Percentiles rank a stretch among this genome's conserved stretches.
These are phyloP conservation scores for Ia io DNA, from an alignment of 2,113 vertebrate genomes.

Conservation along the genomic window DNA sequence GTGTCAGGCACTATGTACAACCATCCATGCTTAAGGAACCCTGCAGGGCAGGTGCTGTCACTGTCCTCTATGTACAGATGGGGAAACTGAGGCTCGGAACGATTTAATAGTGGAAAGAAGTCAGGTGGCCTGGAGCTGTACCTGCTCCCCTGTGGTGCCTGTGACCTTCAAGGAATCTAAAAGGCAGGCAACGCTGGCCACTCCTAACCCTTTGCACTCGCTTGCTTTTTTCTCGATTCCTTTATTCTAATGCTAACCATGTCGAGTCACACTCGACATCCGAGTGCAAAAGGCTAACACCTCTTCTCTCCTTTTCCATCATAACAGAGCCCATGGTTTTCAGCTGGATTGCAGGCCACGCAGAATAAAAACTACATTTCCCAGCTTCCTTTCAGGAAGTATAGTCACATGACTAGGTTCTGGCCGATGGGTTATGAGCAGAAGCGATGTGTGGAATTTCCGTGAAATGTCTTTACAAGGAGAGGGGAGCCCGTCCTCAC, in stretches of 20 bases:
- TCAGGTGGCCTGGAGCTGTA: not conserved
- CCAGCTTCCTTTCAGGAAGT: not conserved
- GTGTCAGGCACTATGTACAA: not conserved
- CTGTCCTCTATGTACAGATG: not conserved
- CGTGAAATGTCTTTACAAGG: not conserved
- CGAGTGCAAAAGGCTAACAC: too few species aligned
- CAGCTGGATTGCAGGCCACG: not conserved
- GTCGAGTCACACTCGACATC: too few species aligned
- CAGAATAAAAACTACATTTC: not conserved
- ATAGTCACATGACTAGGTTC: not conserved
- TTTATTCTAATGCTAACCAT: too few species aligned
- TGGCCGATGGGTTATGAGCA: not conserved
- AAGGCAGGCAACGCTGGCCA: not conserved
- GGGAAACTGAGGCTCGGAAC: not conserved
- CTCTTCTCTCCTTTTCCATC: not conserved
- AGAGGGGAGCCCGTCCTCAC: not conserved
- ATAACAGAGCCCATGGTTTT: not conserved
- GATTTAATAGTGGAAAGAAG: not conserved
- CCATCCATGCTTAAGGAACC: fast-evolving
- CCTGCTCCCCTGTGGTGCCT: not conserved
- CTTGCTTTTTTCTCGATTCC: too few species aligned
- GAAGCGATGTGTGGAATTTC: not conserved
- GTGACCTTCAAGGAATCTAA: not conserved
- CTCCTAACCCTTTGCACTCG: too few species aligned
- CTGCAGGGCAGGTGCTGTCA: fast-evolving